Percentiles rank a stretch among this genome's conserved stretches.
These are phyloP conservation scores for Phalacrocorax brasilianus DNA, from an alignment of 2,113 vertebrate species.

Conservation along the genomic window DNA sequence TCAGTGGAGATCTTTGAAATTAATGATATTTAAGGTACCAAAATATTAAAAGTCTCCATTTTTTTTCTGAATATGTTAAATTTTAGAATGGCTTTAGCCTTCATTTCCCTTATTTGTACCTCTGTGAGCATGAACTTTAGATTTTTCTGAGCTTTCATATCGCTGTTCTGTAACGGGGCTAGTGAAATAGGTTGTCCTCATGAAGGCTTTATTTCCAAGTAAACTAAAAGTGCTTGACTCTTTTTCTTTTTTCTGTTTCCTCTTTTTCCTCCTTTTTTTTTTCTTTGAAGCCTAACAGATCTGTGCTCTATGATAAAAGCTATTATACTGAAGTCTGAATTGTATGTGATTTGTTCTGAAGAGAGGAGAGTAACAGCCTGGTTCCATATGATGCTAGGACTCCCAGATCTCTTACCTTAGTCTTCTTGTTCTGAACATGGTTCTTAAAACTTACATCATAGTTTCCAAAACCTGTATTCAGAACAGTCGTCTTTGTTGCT, in stretches of 20 bases:
- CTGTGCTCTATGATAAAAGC: not conserved
- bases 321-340: not conserved
- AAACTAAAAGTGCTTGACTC: not conserved
- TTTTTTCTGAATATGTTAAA: not conserved
- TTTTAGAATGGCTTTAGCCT: not conserved
- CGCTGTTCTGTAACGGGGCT: not conserved
- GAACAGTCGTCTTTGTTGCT: not conserved
- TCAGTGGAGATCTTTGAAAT: not conserved
- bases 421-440: not conserved
- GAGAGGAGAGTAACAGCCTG: not conserved
- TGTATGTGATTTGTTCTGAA: not conserved
- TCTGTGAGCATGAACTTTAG: not conserved
- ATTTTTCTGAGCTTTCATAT: not conserved
- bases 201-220: not conserved
- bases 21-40: not conserved
- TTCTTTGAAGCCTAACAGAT: not conserved
- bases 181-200: not conserved
- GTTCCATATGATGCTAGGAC: not conserved
- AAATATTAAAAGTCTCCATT: not conserved
- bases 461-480: not conserved
- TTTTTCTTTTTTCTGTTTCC: not conserved
- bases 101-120: not conserved
- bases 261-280: rapidly evolving
- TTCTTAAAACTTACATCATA: not conserved
- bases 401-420: not conserved